Evolutionary conservation across 2,113 vertebrate genomes (phyloP).

Genomic region (Danionella cerebrum): DNA sequence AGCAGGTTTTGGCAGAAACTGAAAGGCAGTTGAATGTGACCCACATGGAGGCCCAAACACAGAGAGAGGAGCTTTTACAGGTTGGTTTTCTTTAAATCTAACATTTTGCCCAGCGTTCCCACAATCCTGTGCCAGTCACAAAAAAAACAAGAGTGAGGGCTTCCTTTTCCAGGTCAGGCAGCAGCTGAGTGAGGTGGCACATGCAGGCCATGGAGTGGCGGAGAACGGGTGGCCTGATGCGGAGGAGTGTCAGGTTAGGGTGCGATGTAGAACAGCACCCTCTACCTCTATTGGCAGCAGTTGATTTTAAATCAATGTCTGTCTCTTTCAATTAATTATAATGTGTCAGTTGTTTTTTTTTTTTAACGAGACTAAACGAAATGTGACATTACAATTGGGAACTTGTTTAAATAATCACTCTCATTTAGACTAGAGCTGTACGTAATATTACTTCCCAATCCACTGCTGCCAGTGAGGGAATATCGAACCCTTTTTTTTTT

Average conservation of each 20-base stretch:
- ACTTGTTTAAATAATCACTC: too few species aligned
- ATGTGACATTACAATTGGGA: background rate
- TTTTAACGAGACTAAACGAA: too few species aligned
- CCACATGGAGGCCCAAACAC: slow-evolving; percentile 75
- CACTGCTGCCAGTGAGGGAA: slow-evolving; percentile 45
- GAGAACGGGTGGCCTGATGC: slow-evolving; percentile 58
- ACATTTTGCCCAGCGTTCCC: background rate
- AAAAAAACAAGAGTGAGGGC: slow-evolving; percentile 33
- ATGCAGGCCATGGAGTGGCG: slow-evolving; percentile 62
- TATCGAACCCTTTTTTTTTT: slow-evolving; percentile 18
- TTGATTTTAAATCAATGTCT: slow-evolving; percentile 32
- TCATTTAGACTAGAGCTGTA: background rate
- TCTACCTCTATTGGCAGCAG: slow-evolving; percentile 41
- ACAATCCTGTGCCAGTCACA: background rate
- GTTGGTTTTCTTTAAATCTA: slow-evolving; percentile 51
- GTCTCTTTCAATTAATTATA: too few species aligned
- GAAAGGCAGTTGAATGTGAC: slow-evolving; percentile 74
- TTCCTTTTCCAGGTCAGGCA: slow-evolving; percentile 78
- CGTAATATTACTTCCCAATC: slow-evolving; percentile 29
- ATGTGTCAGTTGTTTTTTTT: too few species aligned
- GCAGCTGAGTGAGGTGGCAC: slow-evolving; percentile 73
- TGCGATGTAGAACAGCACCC: slow-evolving; percentile 50
- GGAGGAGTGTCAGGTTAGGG: slow-evolving; percentile 66
- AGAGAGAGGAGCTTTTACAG: slow-evolving; percentile 78
- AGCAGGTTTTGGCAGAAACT: slow-evolving; percentile 72